Conservation (phyloP, 2,797 vertebrate genomes). For the Rousettus madagascariensis region DNA sequence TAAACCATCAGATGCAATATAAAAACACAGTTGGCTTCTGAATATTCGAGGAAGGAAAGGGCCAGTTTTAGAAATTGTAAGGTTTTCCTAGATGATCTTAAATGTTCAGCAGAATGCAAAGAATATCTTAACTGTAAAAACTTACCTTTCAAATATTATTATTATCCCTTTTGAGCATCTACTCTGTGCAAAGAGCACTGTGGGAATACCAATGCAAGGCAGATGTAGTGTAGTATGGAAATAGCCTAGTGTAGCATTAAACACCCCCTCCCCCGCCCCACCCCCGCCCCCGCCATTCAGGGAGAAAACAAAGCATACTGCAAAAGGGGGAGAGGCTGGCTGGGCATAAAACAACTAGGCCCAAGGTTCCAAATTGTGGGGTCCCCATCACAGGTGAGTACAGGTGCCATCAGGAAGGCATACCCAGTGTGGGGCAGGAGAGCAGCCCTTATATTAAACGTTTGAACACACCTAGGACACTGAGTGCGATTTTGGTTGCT, state of each 20-base stretch:
- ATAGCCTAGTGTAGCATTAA: neutral
- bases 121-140: neutral
- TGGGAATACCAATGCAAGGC: neutral
- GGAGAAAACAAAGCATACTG: neutral
- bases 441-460: neutral
- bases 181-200: neutral
- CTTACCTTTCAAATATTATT: neutral
- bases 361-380: neutral
- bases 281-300: too few species aligned
- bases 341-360: neutral
- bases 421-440: neutral
- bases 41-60: neutral
- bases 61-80: constrained; percentile 9
- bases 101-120: neutral
- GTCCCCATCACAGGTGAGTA: neutral
- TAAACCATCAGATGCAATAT: neutral
- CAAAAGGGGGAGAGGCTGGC: neutral
- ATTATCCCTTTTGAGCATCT: neutral
- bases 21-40: constrained; percentile 6
- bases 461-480: neutral
- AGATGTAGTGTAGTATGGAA: neutral
- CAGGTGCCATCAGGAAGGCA: neutral
- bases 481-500: neutral
- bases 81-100: neutral
- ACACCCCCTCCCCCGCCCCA: neutral